Evolutionary conservation across 2,888 invertebrate species (phyloP).

Genomic region (Zele albiditarsus): DNA sequence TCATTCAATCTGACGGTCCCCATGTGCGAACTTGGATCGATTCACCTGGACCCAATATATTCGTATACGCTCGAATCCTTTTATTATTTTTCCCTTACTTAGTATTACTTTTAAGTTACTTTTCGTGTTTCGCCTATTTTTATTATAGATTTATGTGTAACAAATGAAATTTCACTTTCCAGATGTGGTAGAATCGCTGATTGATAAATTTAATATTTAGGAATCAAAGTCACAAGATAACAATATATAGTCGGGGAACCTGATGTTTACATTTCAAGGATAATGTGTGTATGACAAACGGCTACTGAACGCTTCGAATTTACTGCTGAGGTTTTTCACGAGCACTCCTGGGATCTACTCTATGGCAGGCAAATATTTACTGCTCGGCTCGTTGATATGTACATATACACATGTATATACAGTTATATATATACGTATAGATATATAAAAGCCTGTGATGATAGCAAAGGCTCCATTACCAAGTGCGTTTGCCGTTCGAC

Average conservation of each 20-base stretch:
- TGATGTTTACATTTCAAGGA: background rate
- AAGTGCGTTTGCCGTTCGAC: slow-evolving; percentile 36
- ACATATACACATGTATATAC: background rate
- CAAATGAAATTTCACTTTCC: no score
- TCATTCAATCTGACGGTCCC: slow-evolving; percentile 34
- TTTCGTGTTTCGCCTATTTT: background rate
- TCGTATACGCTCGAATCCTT: background rate
- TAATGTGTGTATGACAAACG: background rate
- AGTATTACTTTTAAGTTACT: no score
- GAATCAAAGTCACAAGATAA: background rate
- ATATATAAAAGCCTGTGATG: slow-evolving; percentile 5
- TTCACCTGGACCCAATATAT: slow-evolving; percentile 23
- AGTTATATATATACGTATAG: background rate
- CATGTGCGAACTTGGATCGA: slow-evolving; percentile 30
- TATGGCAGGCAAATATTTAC: slow-evolving; percentile 25
- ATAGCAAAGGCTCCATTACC: slow-evolving; percentile 29
- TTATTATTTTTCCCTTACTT: background rate
- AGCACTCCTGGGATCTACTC: background rate
- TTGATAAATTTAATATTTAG: background rate
- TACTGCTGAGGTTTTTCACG: slow-evolving; percentile 19
- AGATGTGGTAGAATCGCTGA: background rate
- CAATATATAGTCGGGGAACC: background rate
- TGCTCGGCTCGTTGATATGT: background rate
- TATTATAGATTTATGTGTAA: background rate
- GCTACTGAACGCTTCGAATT: slow-evolving; percentile 5